Evolutionary conservation across 2,888 invertebrate genomes (phyloP).

Genomic region (Drosophila prolongata): DNA sequence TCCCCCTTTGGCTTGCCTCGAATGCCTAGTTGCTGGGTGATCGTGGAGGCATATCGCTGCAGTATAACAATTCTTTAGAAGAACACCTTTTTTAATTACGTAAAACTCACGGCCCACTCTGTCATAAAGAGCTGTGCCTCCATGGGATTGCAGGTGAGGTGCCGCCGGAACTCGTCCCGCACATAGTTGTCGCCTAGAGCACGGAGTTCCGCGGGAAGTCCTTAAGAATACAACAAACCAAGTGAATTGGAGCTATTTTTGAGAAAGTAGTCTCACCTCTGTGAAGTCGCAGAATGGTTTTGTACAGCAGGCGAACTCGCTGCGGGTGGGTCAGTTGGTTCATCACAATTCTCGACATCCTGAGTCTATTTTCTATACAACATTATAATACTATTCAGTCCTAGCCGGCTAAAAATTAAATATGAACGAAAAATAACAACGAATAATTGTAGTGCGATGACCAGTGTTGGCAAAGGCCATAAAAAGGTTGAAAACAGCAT

Average conservation of each 20-base stretch:
- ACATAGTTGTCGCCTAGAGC: slow-evolving; percentile 91
- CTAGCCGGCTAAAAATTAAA: slow-evolving; percentile 3
- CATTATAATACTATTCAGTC: not conserved
- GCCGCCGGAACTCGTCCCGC: slow-evolving; percentile 93
- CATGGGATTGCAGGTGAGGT: slow-evolving; percentile 89
- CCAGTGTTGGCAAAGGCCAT: not conserved
- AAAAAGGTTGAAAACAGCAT: too few species aligned
- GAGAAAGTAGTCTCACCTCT: slow-evolving; percentile 84
- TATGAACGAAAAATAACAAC: slow-evolving; percentile 9
- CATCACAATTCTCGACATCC: slow-evolving; percentile 77
- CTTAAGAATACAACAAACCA: slow-evolving; percentile 51
- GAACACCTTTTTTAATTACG: slow-evolving; percentile 2
- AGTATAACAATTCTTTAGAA: slow-evolving; percentile 44
- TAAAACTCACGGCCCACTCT: slow-evolving; percentile 92
- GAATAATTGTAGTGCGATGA: not conserved
- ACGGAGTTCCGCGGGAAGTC: slow-evolving; percentile 89
- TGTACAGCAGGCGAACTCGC: slow-evolving; percentile 90
- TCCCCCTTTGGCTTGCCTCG: slow-evolving; percentile 86
- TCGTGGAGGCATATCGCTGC: slow-evolving; percentile 90
- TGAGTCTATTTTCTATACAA: slow-evolving; percentile 9
- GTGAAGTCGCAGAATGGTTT: slow-evolving; percentile 91
- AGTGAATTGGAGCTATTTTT: not conserved
- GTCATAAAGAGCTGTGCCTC: slow-evolving; percentile 92
- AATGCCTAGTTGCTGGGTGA: slow-evolving; percentile 90
- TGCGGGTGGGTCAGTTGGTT: slow-evolving; percentile 86